Evolutionary conservation across 2,797 vertebrate species (phyloP).

Genomic region (Aotus griseimembra): DNA sequence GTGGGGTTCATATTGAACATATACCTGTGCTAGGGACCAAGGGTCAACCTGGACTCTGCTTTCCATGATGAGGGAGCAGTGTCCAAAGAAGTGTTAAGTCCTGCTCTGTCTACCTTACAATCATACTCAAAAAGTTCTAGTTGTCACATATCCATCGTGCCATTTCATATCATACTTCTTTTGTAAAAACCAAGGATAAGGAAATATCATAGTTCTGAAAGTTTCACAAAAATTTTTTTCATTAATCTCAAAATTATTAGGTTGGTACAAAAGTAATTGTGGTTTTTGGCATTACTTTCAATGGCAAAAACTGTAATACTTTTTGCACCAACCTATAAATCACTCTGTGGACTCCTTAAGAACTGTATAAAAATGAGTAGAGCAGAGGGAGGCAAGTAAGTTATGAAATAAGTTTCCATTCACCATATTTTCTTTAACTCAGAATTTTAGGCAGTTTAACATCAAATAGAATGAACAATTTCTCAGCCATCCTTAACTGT

Average conservation of each 20-base stretch:
- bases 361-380: neutral
- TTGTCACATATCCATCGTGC: neutral
- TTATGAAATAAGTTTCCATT: neutral
- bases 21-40: neutral
- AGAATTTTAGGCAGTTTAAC: neutral
- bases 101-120: neutral
- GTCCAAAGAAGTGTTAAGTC: neutral
- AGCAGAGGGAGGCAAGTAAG: neutral
- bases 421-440: slow-evolving; percentile 2
- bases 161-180: neutral
- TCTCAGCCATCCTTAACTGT: neutral
- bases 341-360: neutral
- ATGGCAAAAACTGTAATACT: too few relatives aligned
- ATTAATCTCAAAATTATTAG: neutral
- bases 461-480: neutral
- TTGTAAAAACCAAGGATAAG: neutral
- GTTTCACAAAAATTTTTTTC: neutral
- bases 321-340: too few relatives aligned
- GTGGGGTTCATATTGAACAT: neutral
- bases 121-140: neutral
- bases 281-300: too few relatives aligned
- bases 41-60: neutral
- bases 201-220: neutral
- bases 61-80: neutral
- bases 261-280: too few relatives aligned